Evolutionary conservation across 2,113 vertebrate genomes (phyloP).

Genomic region (Stomatorhinus ivindoensis): DNA sequence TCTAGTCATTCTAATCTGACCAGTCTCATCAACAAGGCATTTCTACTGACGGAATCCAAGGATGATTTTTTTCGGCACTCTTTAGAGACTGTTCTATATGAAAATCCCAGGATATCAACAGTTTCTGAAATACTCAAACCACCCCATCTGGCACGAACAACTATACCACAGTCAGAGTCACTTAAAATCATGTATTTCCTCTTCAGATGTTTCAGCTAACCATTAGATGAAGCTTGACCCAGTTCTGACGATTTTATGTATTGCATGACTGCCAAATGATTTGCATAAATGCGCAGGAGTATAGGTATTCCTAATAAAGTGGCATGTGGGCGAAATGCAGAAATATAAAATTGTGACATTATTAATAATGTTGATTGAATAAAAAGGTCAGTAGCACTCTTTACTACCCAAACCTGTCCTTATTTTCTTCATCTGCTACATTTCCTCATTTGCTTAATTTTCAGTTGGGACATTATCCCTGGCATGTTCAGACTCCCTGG

Average conservation of each 20-base stretch:
- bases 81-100: background rate
- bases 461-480: background rate
- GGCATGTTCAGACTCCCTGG: background rate
- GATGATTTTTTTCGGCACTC: background rate
- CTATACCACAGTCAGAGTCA: background rate
- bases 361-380: background rate
- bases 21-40: background rate
- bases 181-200: background rate
- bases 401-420: background rate
- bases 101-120: background rate
- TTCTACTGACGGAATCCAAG: background rate
- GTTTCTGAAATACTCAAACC: background rate
- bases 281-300: background rate
- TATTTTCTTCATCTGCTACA: background rate
- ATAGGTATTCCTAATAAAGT: background rate
- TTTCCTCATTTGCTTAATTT: background rate
- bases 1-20: background rate
- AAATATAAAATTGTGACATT: background rate
- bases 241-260: background rate
- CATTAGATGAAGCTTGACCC: background rate
- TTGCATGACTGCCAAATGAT: background rate
- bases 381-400: background rate
- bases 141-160: background rate
- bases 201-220: background rate
- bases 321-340: background rate